A percentile compares a stretch with the other conserved stretches of the same genome.
These are phyloP conservation scores for Euplexia lucipara DNA, from an alignment of 2,888 invertebrate species.

Conservation along the genomic window DNA sequence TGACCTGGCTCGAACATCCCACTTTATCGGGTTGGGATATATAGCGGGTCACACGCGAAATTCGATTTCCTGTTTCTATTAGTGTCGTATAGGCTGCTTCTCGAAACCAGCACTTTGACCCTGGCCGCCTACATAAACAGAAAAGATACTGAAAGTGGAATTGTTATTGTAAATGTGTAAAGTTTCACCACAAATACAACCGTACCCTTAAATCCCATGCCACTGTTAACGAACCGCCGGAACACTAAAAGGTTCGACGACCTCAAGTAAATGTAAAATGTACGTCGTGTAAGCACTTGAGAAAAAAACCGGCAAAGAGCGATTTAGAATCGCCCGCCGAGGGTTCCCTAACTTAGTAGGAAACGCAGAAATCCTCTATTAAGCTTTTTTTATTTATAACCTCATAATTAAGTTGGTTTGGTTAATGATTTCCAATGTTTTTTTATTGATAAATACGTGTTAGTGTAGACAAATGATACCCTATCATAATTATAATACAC, in stretches of 20 bases:
- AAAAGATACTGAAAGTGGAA: slow-evolving; percentile 57
- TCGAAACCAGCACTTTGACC: slow-evolving; percentile 62
- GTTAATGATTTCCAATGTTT: no score
- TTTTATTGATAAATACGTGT: no score
- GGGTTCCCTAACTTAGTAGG: no score
- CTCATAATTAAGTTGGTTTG: no score
- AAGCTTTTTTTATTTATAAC: no score
- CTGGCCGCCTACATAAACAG: slow-evolving; percentile 54
- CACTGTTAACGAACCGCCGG: slow-evolving; percentile 81
- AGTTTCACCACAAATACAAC: slow-evolving; percentile 74
- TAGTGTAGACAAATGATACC: no score
- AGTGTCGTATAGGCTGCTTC: slow-evolving; percentile 52
- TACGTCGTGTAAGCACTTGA: slow-evolving; percentile 67
- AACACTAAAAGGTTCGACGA: slow-evolving; percentile 80
- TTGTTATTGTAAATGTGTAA: slow-evolving; percentile 72
- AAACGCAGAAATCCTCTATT: no score
- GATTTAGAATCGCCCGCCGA: no score
- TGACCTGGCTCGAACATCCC: slow-evolving; percentile 74
- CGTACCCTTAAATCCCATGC: slow-evolving; percentile 71
- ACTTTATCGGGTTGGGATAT: slow-evolving; percentile 72
- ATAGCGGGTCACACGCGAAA: slow-evolving; percentile 70
- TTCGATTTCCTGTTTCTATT: slow-evolving; percentile 80
- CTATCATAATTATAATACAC: no score
- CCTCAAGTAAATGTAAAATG: slow-evolving; percentile 75
- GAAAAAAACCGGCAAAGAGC: slow-evolving; percentile 51